These are phyloP conservation scores for Pipa parva DNA, from an alignment of 2,113 vertebrate genomes.

Conservation along the genomic window DNA sequence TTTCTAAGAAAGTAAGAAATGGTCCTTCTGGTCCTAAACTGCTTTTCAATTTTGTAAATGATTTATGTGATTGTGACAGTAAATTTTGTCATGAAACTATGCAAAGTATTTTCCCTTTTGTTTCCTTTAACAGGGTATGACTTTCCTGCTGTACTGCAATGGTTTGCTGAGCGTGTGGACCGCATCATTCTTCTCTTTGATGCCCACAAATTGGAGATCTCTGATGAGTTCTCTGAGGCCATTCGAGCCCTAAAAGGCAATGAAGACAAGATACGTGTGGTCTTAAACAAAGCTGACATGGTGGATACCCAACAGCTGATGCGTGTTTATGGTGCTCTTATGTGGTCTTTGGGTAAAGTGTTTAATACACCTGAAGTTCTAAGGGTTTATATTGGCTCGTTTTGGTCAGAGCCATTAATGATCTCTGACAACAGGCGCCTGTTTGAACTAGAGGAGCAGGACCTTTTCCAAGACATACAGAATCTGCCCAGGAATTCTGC, in stretches of 20 bases:
- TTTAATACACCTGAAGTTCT: constrained; percentile 88
- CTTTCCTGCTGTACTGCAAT: constrained; percentile 84
- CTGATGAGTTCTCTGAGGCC: constrained; percentile 87
- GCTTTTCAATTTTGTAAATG: not conserved
- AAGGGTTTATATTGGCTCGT: constrained; percentile 89
- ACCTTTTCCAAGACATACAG: constrained; percentile 86
- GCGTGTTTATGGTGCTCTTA: constrained; percentile 88
- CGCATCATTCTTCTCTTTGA: constrained; percentile 89
- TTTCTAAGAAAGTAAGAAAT: too few relatives aligned
- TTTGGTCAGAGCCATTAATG: constrained; percentile 87
- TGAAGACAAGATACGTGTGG: constrained; percentile 91
- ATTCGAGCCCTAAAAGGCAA: constrained; percentile 83
- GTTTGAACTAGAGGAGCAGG: constrained; percentile 88
- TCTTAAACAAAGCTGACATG: constrained; percentile 93
- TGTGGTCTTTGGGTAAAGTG: constrained; percentile 92
- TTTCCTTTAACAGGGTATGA: constrained; percentile 71
- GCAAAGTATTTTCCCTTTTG: not conserved
- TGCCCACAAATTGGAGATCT: constrained; percentile 91
- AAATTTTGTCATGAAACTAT: not conserved
- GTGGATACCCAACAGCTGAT: constrained; percentile 92
- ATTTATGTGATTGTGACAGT: not conserved
- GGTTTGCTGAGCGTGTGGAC: constrained; percentile 89
- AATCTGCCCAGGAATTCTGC: constrained; percentile 85
- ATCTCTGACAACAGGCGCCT: constrained; percentile 78
- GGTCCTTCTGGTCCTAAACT: too few relatives aligned